Base-by-base conservation (phyloP, 2,888 invertebrate species). In the Drosophila picticornis region DNA sequence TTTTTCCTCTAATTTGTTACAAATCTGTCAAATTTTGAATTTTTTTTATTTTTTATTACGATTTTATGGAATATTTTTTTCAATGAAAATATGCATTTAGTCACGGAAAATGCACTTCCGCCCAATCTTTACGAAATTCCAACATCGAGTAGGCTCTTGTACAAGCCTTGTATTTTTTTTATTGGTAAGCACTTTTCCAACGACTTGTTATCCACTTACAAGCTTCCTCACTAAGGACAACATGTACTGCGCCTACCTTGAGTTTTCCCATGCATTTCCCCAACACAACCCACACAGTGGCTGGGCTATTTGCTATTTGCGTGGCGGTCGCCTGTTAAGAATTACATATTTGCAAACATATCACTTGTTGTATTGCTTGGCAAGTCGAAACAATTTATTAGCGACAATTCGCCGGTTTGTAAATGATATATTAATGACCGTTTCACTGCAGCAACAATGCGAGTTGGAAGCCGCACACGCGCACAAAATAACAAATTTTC, bases 391-490 rank as follows among this genome's bases (percentile, higher is more conserved):
- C 90, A 86, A 88, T 88, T 88, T 88, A 88, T 88, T 86, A 86
- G 77, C 77, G 71, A 88, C 86, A 83, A 87, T 90, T 87, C 74
- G 85, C 72, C 76, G 84, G 82, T 87, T 90, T 84, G 89, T 88
- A 88, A 88, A 88, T 89, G 87, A 90, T 90, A 90, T 88, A 90
- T 88, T 90, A 88, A 88, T 84, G 90, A 88, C 72, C 71, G 69
- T 78, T 75, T 76, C 84, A 74, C 80, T 76, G 74, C 51, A 51
- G 16, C 52, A 71, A 55, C 59, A 65, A 50, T 46, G 29, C 27
- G 36, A 52, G 58, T 25, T 59, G 67, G 67, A 64, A 56, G 77
- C 83, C 88, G 74, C 81, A 83, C 86, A 86, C 86, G 84, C 84
- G 82, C 75, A 62, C 72, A 78, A 88, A 87, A 90, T 88, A 81